Base-by-base conservation (phyloP, 1,140 invertebrate species). In the Drosophila pachea region DNA sequence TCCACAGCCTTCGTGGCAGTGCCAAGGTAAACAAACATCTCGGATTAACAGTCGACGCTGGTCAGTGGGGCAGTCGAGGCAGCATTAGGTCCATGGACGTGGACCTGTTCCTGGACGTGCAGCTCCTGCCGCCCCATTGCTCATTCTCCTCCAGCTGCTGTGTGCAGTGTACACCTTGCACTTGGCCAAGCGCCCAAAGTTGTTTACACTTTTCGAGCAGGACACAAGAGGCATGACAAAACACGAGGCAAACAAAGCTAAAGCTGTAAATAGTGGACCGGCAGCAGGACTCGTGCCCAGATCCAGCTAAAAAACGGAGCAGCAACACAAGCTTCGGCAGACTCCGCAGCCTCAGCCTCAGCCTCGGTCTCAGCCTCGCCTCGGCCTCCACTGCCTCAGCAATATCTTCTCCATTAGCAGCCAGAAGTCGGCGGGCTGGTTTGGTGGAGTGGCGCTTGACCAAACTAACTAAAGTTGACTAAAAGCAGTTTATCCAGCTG, bases 21-120 rank as follows among this genome's bases (percentile, higher is more conserved):
- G 72, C 66, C 70, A 83, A 83, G 78, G 83, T 84, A 87, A 78
- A 87, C 83, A 87, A 87, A 87, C 83, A 87, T 87, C 83, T 83
- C 83, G 83, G 83, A 87, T 87, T 87, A 87, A 84, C 83, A 81
- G 66, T 55, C 68, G 71, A 76, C 74, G 72, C 55, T 84, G 79
- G 79, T 73, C 79, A 83, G 76, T 76, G 62, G 62, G 62, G 47
- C 72, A 74, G 67, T 55, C 43, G 48, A 64, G 48, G 42, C 56
- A 40, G 63, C 36, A 42, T 58, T 33, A 56, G 43, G 52, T 58
- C 43, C 40, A 43, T 43, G 29, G 36, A 35, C 66, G 9, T 43
- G 49, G 38, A 48, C 48, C 22, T 60, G 55, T 49, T 5, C 36
- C 31, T 45, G 67, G 29, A 76, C 68, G 79, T 79, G 78, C 68